A percentile compares a stretch with the other conserved stretches of the same genome.
phyloP scores from a whole-genome alignment of 2,888 invertebrate genomes.

The Drosophila seclusa region DNA sequence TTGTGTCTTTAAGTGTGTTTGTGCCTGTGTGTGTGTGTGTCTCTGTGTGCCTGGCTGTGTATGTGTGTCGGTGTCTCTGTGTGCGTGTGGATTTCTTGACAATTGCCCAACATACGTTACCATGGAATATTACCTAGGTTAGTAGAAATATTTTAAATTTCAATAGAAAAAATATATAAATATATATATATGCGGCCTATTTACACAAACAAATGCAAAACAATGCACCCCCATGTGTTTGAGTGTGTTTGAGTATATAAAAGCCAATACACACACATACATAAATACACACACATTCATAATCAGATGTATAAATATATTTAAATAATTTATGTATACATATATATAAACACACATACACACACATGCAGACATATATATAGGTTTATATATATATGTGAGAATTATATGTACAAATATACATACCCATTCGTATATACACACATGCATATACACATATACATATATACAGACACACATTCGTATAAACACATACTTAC shows the following conservation, averaged over 20 bases:
- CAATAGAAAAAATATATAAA: slow-evolving; percentile 14
- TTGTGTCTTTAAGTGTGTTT: slow-evolving; percentile 62
- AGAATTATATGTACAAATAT: neutral
- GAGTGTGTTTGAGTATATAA: neutral
- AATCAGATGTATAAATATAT: slow-evolving; percentile 18
- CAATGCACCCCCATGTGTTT: slow-evolving; percentile 7
- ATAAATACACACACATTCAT: slow-evolving; percentile 1
- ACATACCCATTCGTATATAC: slow-evolving; percentile 1
- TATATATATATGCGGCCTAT: slow-evolving; percentile 12
- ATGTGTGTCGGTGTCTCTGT: slow-evolving; percentile 43
- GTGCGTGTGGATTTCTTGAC: slow-evolving; percentile 66
- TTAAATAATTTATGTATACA: slow-evolving; percentile 9
- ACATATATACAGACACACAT: slow-evolving; percentile 1
- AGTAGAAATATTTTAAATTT: slow-evolving; percentile 66
- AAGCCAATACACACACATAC: neutral
- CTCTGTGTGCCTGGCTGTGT: slow-evolving; percentile 59
- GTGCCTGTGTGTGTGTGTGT: slow-evolving; percentile 1
- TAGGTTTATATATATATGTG: slow-evolving; percentile 1
- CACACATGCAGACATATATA: too few relatives aligned
- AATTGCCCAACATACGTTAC: slow-evolving; percentile 78
- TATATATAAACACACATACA: neutral
- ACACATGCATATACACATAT: neutral
- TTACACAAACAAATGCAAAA: slow-evolving; percentile 15
- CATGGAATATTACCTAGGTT: slow-evolving; percentile 83
- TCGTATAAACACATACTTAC: neutral